A percentile compares a stretch with the other conserved stretches of the same genome.
These are phyloP conservation scores for Rhingia rostrata DNA, from an alignment of 2,888 invertebrate species.

Conservation along the genomic window DNA sequence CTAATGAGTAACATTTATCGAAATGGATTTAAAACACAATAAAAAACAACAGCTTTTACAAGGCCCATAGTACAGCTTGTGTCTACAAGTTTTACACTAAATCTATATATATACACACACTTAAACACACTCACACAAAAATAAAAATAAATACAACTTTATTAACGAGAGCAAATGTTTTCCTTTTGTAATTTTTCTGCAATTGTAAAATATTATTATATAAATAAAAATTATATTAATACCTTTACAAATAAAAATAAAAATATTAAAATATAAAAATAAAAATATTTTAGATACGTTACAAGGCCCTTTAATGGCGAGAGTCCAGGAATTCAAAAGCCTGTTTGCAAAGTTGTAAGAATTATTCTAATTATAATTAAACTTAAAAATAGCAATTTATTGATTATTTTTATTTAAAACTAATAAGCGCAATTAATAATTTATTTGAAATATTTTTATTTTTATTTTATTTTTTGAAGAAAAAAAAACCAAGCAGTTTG, in stretches of 20 bases:
- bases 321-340: constrained; percentile 51
- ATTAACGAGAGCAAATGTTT: constrained; percentile 51
- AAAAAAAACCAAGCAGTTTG: constrained; percentile 48
- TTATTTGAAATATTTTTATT: background rate
- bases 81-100: constrained; percentile 55
- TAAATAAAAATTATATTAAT: constrained; percentile 35
- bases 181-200: constrained; percentile 70
- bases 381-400: constrained; percentile 47
- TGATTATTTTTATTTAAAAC: constrained; percentile 37
- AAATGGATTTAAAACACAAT: background rate
- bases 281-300: constrained; percentile 72
- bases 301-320: constrained; percentile 72
- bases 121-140: constrained; percentile 39
- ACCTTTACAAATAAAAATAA: constrained; percentile 35
- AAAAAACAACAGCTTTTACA: constrained; percentile 51
- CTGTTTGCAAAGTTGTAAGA: constrained; percentile 64
- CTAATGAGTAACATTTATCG: constrained; percentile 39
- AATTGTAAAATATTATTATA: constrained; percentile 70
- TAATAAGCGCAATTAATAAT: constrained; percentile 33
- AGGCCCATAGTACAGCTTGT: constrained; percentile 54
- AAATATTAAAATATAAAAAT: constrained; percentile 17
- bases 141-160: constrained; percentile 13
- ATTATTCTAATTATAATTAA: constrained; percentile 41
- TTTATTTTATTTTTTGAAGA: constrained; percentile 12
- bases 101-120: constrained; percentile 51